Evolutionary conservation across 1,140 invertebrate genomes (phyloP).

Genomic region (Amyelois transitella): DNA sequence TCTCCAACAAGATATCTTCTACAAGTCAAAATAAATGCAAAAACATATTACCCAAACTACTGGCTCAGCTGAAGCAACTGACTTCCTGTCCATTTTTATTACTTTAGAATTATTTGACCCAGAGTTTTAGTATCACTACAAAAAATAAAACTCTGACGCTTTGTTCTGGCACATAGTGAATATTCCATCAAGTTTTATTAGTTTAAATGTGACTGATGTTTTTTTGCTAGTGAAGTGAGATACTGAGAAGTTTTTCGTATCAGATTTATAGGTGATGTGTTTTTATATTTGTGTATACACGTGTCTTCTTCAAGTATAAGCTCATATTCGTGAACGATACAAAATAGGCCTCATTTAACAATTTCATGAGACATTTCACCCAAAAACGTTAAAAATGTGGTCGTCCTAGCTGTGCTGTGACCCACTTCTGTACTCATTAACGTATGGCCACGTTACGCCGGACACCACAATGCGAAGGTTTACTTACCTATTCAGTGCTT

Average conservation of each 20-base stretch:
- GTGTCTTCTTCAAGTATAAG: too few species aligned
- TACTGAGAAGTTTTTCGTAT: not conserved
- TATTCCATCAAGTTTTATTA: not conserved
- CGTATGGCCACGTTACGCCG: conserved; percentile 42
- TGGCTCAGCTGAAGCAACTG: too few species aligned
- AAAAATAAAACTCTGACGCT: not conserved
- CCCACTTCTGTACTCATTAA: conserved; percentile 58
- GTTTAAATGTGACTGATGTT: not conserved
- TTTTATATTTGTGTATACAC: too few species aligned
- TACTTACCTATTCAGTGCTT: conserved; percentile 28
- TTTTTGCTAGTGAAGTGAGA: not conserved
- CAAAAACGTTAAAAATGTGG: not conserved
- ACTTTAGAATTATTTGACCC: not conserved
- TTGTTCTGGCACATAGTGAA: not conserved
- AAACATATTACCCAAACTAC: too few species aligned
- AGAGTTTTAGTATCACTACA: not conserved
- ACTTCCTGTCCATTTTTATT: not conserved
- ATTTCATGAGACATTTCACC: not conserved
- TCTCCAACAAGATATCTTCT: too few species aligned
- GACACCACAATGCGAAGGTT: conserved; percentile 28
- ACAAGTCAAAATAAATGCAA: too few species aligned
- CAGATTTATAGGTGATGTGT: too few species aligned
- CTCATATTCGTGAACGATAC: too few species aligned
- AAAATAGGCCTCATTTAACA: not conserved
- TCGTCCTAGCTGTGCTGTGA: conserved; percentile 27